These are phyloP conservation scores for Hemicordylus capensis DNA, from an alignment of 2,113 vertebrate genomes.

Conservation along the genomic window DNA sequence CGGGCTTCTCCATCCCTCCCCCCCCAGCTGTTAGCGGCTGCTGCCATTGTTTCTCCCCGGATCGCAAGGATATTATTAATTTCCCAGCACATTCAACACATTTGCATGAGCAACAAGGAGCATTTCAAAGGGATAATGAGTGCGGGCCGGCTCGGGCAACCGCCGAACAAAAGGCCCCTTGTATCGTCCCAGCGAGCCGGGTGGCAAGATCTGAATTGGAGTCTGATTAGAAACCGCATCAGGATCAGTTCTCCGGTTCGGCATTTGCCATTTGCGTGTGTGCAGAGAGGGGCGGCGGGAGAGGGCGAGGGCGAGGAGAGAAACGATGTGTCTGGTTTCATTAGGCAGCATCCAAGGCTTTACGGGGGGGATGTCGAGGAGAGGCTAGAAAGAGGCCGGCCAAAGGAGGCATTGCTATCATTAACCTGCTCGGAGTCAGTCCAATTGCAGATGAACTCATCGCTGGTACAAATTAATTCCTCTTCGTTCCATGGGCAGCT, in stretches of 20 bases:
- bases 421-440: background rate
- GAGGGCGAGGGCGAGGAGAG: no score
- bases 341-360: background rate
- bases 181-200: background rate
- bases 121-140: conserved; percentile 28
- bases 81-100: conserved; percentile 13
- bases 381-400: background rate
- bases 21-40: conserved; percentile 1
- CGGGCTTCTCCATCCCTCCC: background rate
- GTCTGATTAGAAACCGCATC: conserved; percentile 22
- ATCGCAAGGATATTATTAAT: conserved; percentile 31
- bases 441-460: background rate
- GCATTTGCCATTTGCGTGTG: background rate
- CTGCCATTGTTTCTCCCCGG: conserved; percentile 25
- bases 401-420: background rate
- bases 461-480: background rate
- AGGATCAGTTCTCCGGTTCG: conserved; percentile 7
- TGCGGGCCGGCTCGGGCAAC: background rate
- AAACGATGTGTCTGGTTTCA: background rate
- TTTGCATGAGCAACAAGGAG: conserved; percentile 26
- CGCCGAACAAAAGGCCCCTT: conserved; percentile 10
- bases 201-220: conserved; percentile 17
- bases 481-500: background rate
- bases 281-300: background rate
- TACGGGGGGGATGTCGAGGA: no score